These are phyloP conservation scores for Panagrolaimus sp. DNA, from an alignment of 1,140 invertebrate genomes.

Conservation along the genomic window DNA sequence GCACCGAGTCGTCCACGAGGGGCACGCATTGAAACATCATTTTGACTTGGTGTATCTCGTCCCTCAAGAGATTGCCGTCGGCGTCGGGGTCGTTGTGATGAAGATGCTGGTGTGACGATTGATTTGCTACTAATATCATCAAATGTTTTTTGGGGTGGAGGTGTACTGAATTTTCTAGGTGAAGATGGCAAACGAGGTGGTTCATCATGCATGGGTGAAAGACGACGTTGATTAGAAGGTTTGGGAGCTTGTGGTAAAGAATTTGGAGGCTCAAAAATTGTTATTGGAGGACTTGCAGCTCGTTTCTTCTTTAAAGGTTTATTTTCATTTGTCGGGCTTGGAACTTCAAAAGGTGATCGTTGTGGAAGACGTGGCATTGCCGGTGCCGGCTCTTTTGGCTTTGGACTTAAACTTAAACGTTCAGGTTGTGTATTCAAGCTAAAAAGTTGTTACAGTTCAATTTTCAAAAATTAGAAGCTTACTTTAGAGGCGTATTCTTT, in stretches of 20 bases:
- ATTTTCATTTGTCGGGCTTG: background rate
- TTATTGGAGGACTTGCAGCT: background rate
- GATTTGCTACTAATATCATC: too few species aligned
- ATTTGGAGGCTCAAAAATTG: background rate
- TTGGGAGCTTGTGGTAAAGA: background rate
- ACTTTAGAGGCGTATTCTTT: constrained; percentile 7
- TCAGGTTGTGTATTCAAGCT: background rate
- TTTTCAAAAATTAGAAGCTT: background rate
- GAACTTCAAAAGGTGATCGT: background rate
- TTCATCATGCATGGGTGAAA: background rate
- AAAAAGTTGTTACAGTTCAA: background rate
- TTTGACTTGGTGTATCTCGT: background rate
- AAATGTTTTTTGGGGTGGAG: too few species aligned
- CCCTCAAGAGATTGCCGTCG: too few species aligned
- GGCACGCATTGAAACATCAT: constrained; percentile 7
- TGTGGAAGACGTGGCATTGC: background rate
- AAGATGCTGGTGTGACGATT: background rate
- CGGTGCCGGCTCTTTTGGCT: background rate
- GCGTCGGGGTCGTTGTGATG: background rate
- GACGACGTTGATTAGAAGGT: background rate
- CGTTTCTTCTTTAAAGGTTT: background rate
- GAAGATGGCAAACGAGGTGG: background rate
- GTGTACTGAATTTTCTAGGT: background rate
- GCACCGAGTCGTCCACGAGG: constrained; percentile 1
- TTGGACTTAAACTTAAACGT: background rate